Conservation (phyloP, 1,140 invertebrate genomes). For the Nephila pilipes region DNA sequence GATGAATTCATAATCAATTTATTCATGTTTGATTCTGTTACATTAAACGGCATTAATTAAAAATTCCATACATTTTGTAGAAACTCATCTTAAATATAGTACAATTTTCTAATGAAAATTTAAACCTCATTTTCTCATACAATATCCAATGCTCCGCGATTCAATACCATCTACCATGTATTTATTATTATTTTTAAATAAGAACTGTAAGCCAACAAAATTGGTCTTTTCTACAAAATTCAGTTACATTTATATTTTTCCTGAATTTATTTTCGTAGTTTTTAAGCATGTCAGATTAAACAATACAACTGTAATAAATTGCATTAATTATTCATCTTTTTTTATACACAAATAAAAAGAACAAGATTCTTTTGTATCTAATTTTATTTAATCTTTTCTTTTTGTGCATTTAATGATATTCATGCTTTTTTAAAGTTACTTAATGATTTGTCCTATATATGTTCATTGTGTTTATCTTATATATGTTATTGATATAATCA, state of each 20-base stretch:
- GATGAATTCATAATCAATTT: neutral
- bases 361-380: neutral
- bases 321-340: too few relatives aligned
- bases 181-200: too few relatives aligned
- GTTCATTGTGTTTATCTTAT: neutral
- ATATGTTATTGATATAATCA: slow-evolving; percentile 4
- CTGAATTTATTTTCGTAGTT: too few relatives aligned
- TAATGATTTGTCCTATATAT: neutral
- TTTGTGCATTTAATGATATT: neutral
- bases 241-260: too few relatives aligned
- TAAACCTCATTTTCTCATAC: neutral
- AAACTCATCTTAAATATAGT: neutral
- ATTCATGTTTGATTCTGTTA: neutral
- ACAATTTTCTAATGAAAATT: neutral
- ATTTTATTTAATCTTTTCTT: neutral
- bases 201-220: too few relatives aligned
- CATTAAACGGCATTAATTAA: neutral
- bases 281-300: too few relatives aligned
- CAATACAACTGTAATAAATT: too few relatives aligned
- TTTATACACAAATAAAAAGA: neutral
- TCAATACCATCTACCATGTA: too few relatives aligned
- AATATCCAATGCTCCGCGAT: too few relatives aligned
- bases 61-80: neutral
- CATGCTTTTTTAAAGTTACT: slow-evolving; percentile 7
- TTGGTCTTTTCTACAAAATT: too few relatives aligned